Conservation (phyloP, 2,888 invertebrate species). For the Mactromeris polynyma region DNA sequence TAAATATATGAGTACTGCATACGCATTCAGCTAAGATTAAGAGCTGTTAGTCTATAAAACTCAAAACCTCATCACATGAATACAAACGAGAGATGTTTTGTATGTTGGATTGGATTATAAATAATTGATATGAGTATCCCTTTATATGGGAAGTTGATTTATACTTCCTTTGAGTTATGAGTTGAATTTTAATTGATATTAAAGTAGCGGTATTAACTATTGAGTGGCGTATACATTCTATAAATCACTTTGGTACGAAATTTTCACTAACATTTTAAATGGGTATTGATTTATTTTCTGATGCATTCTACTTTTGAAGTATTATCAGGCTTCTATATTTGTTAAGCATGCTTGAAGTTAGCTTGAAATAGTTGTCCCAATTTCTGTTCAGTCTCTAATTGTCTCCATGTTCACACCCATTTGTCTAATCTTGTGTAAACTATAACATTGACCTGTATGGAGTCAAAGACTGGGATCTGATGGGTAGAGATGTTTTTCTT, state of each 20-base stretch:
- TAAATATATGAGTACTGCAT: not conserved
- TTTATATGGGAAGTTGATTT: not conserved
- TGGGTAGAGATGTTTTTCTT: too few species aligned
- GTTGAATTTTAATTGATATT: not conserved
- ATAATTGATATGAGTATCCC: not conserved
- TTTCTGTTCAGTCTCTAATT: too few species aligned
- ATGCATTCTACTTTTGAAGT: not conserved
- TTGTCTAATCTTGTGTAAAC: too few species aligned
- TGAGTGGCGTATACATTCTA: not conserved
- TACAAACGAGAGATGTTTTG: not conserved
- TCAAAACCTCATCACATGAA: not conserved
- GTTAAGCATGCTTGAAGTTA: too few species aligned
- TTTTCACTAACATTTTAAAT: not conserved
- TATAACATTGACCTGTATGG: too few species aligned
- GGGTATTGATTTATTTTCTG: slow-evolving; percentile 6
- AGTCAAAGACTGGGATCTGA: too few species aligned
- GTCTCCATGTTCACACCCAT: too few species aligned
- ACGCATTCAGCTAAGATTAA: not conserved
- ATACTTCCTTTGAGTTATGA: not conserved
- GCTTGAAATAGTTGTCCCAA: too few species aligned
- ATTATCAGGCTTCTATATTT: too few species aligned
- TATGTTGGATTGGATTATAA: not conserved
- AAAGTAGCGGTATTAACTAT: not conserved
- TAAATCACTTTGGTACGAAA: not conserved
- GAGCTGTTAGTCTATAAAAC: not conserved